Base-by-base conservation (phyloP, 2,888 invertebrate genomes). In the Pherbina coryleti region DNA sequence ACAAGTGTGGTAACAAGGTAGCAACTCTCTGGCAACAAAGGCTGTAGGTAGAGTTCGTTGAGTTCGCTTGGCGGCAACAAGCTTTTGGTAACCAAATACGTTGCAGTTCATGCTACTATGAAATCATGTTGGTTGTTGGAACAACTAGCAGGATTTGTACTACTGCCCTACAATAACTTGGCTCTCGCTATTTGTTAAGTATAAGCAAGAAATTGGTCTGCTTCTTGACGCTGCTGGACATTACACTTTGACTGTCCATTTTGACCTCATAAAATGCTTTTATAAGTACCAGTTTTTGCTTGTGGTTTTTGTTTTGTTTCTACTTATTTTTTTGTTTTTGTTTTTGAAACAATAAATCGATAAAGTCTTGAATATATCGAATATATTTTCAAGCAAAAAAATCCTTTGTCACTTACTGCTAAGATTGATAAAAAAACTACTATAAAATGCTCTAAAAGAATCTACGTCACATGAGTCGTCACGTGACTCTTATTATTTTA, bases 81-180 rank as follows among this genome's bases (percentile, higher is more conserved):
- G 28, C 34, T 19, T 34, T 66, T 66, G 25, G 19, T n/a, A 28
- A 31, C 17, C 3, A 69, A 25, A 28, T 53, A 28, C 14, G 8
- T 70, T 49, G 14, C 7, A 17, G 53, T 22, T 19, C 28, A 53
- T 8, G 25, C 11, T 51, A 53, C n/a, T 14, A 19, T 8, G 7
- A 25, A 19, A 25, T 17, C n/a, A 34, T 51, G 28, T n/a, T 51
- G 34, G 72, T 37, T 51, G 19, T 31, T 49, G n/a, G 34, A 28
- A 69, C 8, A 76, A 60, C 60, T n/a, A 55, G n/a, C 19, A n/a
- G 19, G 17, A 11, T 64, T 66, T 72, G 76, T 11, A 22, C 76
- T 72, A 77, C 64, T 77, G 76, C 72, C 76, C 76, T 55, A 77
- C 53, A 72, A n/a, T 60, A 25, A 60, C 44, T 44, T 44, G n/a